Conservation (phyloP, 2,113 vertebrate genomes). For the Camelus dromedarius region DNA sequence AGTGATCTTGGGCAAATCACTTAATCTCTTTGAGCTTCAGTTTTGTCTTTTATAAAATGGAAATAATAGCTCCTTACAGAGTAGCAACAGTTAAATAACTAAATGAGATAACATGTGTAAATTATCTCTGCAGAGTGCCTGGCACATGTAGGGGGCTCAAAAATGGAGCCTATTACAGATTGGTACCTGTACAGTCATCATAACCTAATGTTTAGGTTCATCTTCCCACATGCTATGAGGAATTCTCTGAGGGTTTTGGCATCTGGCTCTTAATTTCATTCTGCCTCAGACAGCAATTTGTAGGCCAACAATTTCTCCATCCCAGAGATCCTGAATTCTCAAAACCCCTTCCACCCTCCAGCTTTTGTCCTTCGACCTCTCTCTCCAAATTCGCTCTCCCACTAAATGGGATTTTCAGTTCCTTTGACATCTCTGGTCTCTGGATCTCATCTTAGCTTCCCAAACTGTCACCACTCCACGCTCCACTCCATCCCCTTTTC, state of each 20-base stretch:
- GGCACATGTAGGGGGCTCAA: neutral
- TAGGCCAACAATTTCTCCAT: neutral
- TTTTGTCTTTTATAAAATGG: slow-evolving; percentile 9
- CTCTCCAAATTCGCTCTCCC: neutral
- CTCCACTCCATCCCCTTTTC: neutral
- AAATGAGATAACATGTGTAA: neutral
- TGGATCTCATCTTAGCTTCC: neutral
- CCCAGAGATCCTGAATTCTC: neutral
- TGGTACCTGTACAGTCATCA: neutral
- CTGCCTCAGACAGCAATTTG: neutral
- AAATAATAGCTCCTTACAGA: neutral
- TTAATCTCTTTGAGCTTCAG: neutral
- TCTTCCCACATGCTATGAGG: neutral
- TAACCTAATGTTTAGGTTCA: neutral
- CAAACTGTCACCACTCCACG: neutral
- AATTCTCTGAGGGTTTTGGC: neutral
- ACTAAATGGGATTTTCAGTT: neutral
- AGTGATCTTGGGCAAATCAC: neutral
- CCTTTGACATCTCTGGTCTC: neutral
- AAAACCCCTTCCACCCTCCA: neutral
- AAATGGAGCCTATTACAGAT: neutral
- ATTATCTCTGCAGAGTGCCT: neutral
- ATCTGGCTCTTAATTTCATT: neutral
- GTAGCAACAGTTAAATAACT: slow-evolving; percentile 1
- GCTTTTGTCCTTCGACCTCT: neutral